Conservation (phyloP, 2,888 invertebrate genomes). For the Chymomyza caudatula region DNA sequence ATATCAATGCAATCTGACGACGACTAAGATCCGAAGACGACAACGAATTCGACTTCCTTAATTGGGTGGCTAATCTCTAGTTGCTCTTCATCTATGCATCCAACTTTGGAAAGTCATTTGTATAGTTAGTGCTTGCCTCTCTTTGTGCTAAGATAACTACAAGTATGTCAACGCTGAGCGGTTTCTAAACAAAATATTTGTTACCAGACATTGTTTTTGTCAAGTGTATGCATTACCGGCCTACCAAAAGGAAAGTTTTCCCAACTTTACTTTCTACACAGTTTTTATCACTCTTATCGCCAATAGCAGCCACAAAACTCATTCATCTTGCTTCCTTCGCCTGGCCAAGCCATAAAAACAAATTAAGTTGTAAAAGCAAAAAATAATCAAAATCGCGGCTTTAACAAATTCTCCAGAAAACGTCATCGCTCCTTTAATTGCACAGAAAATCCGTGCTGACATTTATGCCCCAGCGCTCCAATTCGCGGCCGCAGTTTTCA, state of each 20-base stretch:
- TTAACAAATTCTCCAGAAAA: not conserved
- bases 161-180: too few species aligned
- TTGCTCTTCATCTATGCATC: too few species aligned
- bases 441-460: slow-evolving; percentile 62
- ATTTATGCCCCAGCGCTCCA: slow-evolving; percentile 69
- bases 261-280: slow-evolving; percentile 53
- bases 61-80: too few species aligned
- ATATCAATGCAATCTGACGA: too few species aligned
- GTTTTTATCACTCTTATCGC: slow-evolving; percentile 47
- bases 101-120: too few species aligned
- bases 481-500: slow-evolving; percentile 44
- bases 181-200: too few species aligned
- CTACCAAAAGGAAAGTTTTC: slow-evolving; percentile 47
- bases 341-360: slow-evolving; percentile 35
- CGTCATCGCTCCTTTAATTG: slow-evolving; percentile 55
- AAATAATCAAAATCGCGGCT: not conserved
- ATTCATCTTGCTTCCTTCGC: slow-evolving; percentile 53
- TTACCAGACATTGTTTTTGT: too few species aligned
- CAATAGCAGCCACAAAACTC: slow-evolving; percentile 39
- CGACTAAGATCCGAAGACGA: too few species aligned
- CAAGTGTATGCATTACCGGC: slow-evolving; percentile 6
- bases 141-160: too few species aligned
- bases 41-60: too few species aligned
- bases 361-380: slow-evolving; percentile 60
- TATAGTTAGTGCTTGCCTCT: too few species aligned